Percentiles rank a stretch among this genome's conserved stretches.
These are phyloP conservation scores for Apocrypta bakeri DNA, from an alignment of 1,140 invertebrate species.

Conservation along the genomic window DNA sequence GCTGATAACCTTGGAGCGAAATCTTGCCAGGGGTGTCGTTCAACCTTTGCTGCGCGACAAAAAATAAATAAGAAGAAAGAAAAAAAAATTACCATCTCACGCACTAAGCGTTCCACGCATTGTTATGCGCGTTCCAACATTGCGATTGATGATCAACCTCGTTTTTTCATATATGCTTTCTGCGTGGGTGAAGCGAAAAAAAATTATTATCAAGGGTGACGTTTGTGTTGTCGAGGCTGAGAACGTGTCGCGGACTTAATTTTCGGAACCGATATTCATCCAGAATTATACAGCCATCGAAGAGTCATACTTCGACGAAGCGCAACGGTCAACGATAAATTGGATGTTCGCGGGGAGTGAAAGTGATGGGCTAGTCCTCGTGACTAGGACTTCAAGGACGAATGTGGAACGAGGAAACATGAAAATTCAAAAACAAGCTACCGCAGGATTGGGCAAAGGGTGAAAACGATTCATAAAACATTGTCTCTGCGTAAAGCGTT, in stretches of 20 bases:
- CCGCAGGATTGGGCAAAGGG: no score
- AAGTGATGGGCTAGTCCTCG: neutral
- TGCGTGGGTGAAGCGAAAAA: neutral
- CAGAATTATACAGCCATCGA: neutral
- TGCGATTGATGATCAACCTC: neutral
- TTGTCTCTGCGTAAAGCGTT: neutral
- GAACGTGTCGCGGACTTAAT: neutral
- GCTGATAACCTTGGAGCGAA: neutral
- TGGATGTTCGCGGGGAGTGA: neutral
- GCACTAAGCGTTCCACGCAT: neutral
- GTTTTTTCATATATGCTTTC: neutral
- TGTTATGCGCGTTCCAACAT: neutral
- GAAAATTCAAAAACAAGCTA: no score
- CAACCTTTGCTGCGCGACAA: neutral
- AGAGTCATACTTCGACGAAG: neutral
- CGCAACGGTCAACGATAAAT: neutral
- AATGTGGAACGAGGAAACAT: no score
- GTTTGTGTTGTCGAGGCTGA: neutral
- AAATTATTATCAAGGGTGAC: neutral
- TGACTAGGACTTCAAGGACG: no score
- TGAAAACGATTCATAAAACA: neutral
- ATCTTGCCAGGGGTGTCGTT: neutral
- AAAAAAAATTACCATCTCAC: neutral
- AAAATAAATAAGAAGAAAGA: neutral
- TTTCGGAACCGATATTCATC: neutral